Evolutionary conservation across 2,113 vertebrate genomes (phyloP).

Genomic region (Polyodon spathula): DNA sequence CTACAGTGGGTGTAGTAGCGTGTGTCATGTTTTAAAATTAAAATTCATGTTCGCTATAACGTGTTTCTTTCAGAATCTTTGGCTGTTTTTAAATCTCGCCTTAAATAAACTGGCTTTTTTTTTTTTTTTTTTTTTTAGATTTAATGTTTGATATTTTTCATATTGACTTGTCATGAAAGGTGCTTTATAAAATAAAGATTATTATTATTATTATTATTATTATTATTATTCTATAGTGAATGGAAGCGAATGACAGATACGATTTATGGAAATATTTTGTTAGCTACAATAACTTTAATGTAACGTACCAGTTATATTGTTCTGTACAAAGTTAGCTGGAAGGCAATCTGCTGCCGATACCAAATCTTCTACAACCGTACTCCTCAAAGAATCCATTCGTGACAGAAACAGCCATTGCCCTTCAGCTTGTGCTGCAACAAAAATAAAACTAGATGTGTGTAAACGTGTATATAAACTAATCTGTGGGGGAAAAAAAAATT

Average conservation of each 20-base stretch:
- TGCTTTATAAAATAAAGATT: no score
- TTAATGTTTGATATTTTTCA: no score
- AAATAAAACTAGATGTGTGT: background rate
- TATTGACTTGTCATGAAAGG: no score
- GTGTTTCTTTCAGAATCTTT: no score
- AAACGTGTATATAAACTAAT: background rate
- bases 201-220: background rate
- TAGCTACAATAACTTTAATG: background rate
- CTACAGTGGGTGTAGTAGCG: no score
- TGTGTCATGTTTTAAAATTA: no score
- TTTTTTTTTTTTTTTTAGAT: no score
- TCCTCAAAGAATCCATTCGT: slow-evolving; percentile 55
- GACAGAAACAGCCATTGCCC: slow-evolving; percentile 57
- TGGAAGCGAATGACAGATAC: background rate
- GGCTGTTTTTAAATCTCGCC: no score
- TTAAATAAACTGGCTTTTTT: no score
- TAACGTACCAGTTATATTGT: slow-evolving; percentile 54
- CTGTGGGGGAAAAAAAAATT: background rate
- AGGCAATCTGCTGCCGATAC: slow-evolving; percentile 48
- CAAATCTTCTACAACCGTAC: slow-evolving; percentile 34
- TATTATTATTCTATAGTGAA: background rate
- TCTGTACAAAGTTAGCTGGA: slow-evolving; percentile 17
- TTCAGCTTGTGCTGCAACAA: slow-evolving; percentile 21
- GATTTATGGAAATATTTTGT: background rate
- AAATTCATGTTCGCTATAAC: no score